Conservation (phyloP, 2,888 invertebrate species). For the Willowsia nigromaculata region DNA sequence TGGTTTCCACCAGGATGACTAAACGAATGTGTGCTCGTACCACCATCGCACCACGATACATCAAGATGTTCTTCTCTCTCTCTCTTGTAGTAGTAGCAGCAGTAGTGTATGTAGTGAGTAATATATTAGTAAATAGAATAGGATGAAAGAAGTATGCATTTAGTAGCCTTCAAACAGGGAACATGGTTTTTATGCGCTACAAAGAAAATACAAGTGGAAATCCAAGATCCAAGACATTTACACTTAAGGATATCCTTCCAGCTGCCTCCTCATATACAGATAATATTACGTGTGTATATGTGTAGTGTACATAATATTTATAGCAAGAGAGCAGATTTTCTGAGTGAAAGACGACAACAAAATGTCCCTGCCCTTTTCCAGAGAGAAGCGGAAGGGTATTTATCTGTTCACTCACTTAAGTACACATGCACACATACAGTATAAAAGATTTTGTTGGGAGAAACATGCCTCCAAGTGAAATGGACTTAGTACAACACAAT, state of each 20-base stretch:
- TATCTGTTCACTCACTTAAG: slow-evolving; percentile 51
- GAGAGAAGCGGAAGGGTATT: slow-evolving; percentile 41
- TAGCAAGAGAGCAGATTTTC: slow-evolving; percentile 58
- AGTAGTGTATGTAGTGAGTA: slow-evolving; percentile 5
- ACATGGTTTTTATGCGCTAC: background rate
- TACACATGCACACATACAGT: background rate
- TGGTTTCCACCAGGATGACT: slow-evolving; percentile 55
- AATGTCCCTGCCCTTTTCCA: slow-evolving; percentile 55
- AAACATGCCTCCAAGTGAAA: background rate
- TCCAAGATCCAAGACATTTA: slow-evolving; percentile 23
- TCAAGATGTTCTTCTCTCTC: slow-evolving; percentile 49
- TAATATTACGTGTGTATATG: background rate
- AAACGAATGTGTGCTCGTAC: slow-evolving; percentile 46
- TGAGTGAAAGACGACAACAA: slow-evolving; percentile 54
- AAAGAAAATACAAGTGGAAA: background rate
- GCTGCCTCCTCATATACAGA: background rate
- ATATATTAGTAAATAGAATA: slow-evolving; percentile 31
- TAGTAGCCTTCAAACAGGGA: slow-evolving; percentile 10
- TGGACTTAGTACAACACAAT: slow-evolving; percentile 28
- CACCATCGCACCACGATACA: slow-evolving; percentile 45
- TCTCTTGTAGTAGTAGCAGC: background rate
- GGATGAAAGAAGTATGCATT: slow-evolving; percentile 3
- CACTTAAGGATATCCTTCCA: slow-evolving; percentile 40
- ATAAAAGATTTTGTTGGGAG: background rate
- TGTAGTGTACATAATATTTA: slow-evolving; percentile 18